These are phyloP conservation scores for Enteromius afrohamiltoni DNA, from an alignment of 2,797 vertebrate genomes.

Conservation along the genomic window DNA sequence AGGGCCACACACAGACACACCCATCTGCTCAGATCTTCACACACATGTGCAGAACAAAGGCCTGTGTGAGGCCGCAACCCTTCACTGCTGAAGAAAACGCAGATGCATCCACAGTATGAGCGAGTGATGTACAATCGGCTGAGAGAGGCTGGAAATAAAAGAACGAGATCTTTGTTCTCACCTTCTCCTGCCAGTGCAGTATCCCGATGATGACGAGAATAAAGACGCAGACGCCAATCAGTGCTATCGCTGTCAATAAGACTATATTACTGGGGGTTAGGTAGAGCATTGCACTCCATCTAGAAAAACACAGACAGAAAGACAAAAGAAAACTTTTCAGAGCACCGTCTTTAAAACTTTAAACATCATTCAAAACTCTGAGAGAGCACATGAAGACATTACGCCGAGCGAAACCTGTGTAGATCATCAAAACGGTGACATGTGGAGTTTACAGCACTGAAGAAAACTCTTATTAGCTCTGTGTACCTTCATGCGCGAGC, in stretches of 20 bases:
- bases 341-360: neutral
- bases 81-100: neutral
- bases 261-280: constrained; percentile 97
- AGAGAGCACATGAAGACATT: constrained; percentile 18
- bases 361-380: constrained; percentile 7
- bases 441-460: neutral
- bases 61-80: constrained; percentile 8
- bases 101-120: constrained; percentile 20
- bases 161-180: constrained; percentile 64
- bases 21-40: constrained; percentile 46
- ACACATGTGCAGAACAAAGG: constrained; percentile 6
- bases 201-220: constrained; percentile 95
- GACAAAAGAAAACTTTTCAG: constrained; percentile 18
- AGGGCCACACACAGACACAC: constrained; percentile 41
- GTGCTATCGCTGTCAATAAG: constrained; percentile 91
- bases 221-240: constrained; percentile 94
- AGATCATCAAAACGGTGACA: constrained; percentile 6
- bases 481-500: constrained; percentile 9
- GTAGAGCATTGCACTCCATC: constrained; percentile 96
- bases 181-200: constrained; percentile 98
- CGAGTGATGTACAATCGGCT: neutral
- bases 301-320: constrained; percentile 64
- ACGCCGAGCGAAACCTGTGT: neutral
- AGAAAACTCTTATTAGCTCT: constrained; percentile 20
- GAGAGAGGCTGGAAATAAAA: constrained; percentile 19